A percentile compares a stretch with the other conserved stretches of the same genome.
phyloP scores from a whole-genome alignment of 2,888 invertebrate genomes.

The Scrobipalpa costella region DNA sequence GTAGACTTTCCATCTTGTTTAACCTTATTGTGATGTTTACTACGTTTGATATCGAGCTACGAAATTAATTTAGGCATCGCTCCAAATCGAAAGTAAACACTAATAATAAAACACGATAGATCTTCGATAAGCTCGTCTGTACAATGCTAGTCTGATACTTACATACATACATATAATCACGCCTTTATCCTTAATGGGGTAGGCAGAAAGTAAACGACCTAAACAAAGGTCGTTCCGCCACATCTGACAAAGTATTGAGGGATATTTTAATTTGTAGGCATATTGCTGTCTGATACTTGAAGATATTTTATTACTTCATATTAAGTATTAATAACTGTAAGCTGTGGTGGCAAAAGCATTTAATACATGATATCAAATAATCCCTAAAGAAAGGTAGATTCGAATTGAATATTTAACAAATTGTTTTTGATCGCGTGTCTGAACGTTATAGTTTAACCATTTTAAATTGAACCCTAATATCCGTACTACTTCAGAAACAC shows the following conservation, averaged over 20 bases:
- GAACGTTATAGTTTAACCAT: background rate
- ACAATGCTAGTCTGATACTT: background rate
- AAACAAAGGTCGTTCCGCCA: no score
- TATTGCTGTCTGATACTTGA: background rate
- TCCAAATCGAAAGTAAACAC: background rate
- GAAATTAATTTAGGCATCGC: background rate
- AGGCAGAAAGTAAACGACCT: no score
- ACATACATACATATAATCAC: background rate
- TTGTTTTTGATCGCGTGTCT: background rate
- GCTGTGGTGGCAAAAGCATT: no score
- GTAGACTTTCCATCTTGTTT: slow-evolving; percentile 2
- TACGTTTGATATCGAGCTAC: background rate
- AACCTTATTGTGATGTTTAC: slow-evolving; percentile 15
- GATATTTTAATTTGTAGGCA: no score
- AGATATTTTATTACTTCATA: no score
- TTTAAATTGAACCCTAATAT: background rate
- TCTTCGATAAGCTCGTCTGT: background rate
- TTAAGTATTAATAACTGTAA: no score
- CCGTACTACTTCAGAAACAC: background rate
- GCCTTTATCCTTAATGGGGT: no score
- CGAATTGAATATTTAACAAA: background rate
- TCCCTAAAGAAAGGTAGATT: no score
- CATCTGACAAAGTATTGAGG: no score
- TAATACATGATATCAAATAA: no score
- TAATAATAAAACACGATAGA: background rate